Percentiles rank a stretch among this genome's conserved stretches.
Evolutionary conservation across 92 coral and sea anemone genomes (phyloP).

Genomic region (Anthopleura xanthogrammica): DNA sequence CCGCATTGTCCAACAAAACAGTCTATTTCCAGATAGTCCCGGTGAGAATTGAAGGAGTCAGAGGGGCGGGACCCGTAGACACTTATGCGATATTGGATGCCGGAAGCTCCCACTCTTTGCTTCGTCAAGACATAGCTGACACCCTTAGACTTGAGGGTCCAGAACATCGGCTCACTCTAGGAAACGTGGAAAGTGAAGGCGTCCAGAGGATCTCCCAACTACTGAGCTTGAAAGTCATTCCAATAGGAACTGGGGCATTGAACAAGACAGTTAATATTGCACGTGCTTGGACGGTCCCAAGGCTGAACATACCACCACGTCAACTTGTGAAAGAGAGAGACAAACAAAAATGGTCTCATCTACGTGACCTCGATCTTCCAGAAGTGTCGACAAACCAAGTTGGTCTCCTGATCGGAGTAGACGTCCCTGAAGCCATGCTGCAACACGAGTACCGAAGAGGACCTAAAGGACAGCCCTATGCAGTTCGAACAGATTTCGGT

Average conservation of each 20-base stretch:
- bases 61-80: too few relatives aligned
- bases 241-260: conserved; percentile 48
- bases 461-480: conserved; percentile 59
- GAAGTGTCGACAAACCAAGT: conserved; percentile 49
- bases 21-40: too few relatives aligned
- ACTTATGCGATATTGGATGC: too few relatives aligned
- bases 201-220: conserved; percentile 34
- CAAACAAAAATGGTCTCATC: conserved; percentile 47
- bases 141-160: too few relatives aligned
- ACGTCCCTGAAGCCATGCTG: conserved; percentile 51
- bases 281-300: conserved; percentile 60
- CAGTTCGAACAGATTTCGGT: conserved; percentile 63
- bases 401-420: conserved; percentile 59
- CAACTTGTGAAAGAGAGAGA: conserved; percentile 47
- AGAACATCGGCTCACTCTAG: too few relatives aligned
- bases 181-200: too few relatives aligned
- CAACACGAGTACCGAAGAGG: conserved; percentile 54
- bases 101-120: too few relatives aligned
- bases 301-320: conserved; percentile 52
- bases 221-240: conserved; percentile 39
- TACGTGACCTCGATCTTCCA: conserved; percentile 54
- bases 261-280: conserved; percentile 35
- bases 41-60: too few relatives aligned
- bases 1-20: too few relatives aligned
- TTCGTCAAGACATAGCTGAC: too few relatives aligned